phyloP scores from a whole-genome alignment of 2,888 invertebrate species.

The Himalopsyche anomala region DNA sequence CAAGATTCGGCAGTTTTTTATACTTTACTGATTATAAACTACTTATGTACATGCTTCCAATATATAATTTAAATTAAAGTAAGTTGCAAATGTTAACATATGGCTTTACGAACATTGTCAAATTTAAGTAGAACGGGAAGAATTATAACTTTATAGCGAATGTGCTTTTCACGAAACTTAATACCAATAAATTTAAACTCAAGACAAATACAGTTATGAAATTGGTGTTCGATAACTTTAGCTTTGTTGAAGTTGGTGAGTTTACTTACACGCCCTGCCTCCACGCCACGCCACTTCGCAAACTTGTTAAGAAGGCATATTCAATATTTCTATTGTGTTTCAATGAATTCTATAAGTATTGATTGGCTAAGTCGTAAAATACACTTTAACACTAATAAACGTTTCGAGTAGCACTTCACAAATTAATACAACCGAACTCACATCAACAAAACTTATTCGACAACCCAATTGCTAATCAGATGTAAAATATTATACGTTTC shows the following conservation, averaged over 20 bases:
- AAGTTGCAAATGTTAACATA: neutral
- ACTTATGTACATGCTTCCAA: neutral
- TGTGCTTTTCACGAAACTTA: slow-evolving; percentile 29
- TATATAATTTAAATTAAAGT: neutral
- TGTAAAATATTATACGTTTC: too few species aligned
- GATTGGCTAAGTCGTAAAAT: slow-evolving; percentile 14
- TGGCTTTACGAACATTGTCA: neutral
- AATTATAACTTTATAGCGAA: slow-evolving; percentile 2
- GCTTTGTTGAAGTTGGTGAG: slow-evolving; percentile 1
- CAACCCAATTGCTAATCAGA: too few species aligned
- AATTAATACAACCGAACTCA: too few species aligned
- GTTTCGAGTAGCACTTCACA: too few species aligned
- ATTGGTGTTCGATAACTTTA: slow-evolving; percentile 25
- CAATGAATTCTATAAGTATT: neutral
- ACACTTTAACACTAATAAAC: neutral
- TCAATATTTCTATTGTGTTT: slow-evolving; percentile 11
- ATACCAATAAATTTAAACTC: slow-evolving; percentile 17
- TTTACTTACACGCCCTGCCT: neutral
- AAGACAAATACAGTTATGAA: slow-evolving; percentile 34
- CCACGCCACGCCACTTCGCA: neutral
- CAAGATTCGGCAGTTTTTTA: too few species aligned
- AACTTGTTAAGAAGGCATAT: slow-evolving; percentile 16
- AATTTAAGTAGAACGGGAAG: neutral
- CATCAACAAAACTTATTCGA: too few species aligned
- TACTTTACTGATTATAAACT: too few species aligned